These are phyloP conservation scores for Phoenicopterus ruber DNA, from an alignment of 2,113 vertebrate species.

Conservation along the genomic window DNA sequence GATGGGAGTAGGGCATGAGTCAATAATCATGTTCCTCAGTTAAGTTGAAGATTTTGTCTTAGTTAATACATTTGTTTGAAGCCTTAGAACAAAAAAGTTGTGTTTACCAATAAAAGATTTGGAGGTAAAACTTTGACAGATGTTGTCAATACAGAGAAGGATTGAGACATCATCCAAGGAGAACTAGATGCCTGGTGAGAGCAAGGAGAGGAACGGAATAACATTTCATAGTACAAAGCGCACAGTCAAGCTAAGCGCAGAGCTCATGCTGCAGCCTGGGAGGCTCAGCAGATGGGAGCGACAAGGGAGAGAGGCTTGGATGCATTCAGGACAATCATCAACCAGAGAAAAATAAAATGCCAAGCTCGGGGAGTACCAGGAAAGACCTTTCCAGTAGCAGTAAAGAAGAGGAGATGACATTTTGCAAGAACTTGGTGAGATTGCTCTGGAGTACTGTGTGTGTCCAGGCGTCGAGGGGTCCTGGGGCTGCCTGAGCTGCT, in stretches of 20 bases:
- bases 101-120: neutral
- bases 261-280: neutral
- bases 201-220: neutral
- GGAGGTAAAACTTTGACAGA: neutral
- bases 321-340: neutral
- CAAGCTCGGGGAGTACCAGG: neutral
- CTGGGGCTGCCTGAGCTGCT: neutral
- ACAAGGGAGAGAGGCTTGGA: neutral
- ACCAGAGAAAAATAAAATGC: neutral
- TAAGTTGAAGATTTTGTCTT: neutral
- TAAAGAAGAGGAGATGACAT: neutral
- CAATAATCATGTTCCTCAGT: neutral
- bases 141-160: neutral
- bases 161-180: neutral
- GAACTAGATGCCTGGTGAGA: neutral
- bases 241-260: fast-evolving
- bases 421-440: neutral
- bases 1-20: neutral
- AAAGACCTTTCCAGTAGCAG: neutral
- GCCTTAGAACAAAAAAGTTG: neutral
- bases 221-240: neutral
- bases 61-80: neutral
- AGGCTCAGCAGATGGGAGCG: neutral
- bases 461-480: neutral
- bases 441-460: neutral